Base-by-base conservation (phyloP, 2,888 invertebrate genomes). In the Agriopis leucophaearia region DNA sequence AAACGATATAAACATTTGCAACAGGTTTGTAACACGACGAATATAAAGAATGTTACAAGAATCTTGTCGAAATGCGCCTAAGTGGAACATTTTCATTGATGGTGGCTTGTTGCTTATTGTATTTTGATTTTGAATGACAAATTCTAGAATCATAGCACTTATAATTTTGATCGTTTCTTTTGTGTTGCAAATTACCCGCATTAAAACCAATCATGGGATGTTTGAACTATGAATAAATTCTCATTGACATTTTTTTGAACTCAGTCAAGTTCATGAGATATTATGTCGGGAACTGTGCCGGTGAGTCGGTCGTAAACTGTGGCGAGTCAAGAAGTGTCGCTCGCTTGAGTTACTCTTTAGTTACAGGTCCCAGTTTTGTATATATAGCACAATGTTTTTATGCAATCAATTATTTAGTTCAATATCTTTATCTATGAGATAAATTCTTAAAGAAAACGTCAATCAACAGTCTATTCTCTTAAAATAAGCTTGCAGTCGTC, bases 1-100 rank as follows among this genome's bases (percentile, higher is more conserved):
- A 64, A 64, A 64, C 27, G 52, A 58, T 58, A 58, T 42, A 64
- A 64, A 64, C 38, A 52, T 58, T 58, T 58, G 64, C 64, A 64
- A 64, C 64, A 57, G 64, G 64, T 64, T 57, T 55, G 42, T 55
- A 10, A 38, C 7, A 55, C 27, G 63, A 13, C 35, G 45, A 15
- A 45, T 12, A 57, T 45, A 45, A 57, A 57, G 36, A 57, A 57
- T n/a, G 6, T 47, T 42, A 40, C 7, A 42, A 55, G 45, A 45
- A 57, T 57, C 15, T 57, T 35, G 56, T 15, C 10, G 15, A 36
- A 45, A 35, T 15, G 12, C 8, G 27, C 15, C 9, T 57, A 27
- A 45, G 1, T 45, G n/a, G 42, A 12, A 56, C 47, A 48, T 16
- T 48, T 18, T 8, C 13, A 18, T 47, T 16, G 16, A 47, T 18